Evolutionary conservation across 2,113 vertebrate species (phyloP), one percentile per base, ranked within the genome.

Genomic region (Elephas maximus): DNA sequence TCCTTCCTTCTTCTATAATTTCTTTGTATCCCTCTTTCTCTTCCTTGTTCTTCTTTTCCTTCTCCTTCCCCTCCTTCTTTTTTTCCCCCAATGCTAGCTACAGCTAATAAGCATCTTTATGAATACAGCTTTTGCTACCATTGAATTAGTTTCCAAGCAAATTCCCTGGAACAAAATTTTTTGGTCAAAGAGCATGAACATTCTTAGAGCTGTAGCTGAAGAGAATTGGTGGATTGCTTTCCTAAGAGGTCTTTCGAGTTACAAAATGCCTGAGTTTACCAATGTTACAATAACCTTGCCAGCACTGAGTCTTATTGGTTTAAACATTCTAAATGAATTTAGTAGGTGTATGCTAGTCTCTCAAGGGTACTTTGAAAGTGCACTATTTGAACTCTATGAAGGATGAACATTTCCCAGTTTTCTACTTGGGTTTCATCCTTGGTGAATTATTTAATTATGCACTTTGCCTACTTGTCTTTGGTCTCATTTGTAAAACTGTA

Each of bases 231-330:
- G 10, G 3, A 1, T 2, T 24, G n/a, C 57, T 87, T 85, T 95
- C 48, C 87, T 80, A 63, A 93, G 94, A 69, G 71, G 57, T 82
- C 87, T 79, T 91, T 60, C 84, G 71, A 51, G 84, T 92, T 53
- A 93, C 30, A 33, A 28, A 53, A 76, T 63, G 8, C 6, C 48
- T 1, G 8, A 28, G 88, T 67, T 65, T 60, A 69, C 33, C 67
- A 18, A 23, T 8, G 48, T 57, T 21, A 18, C 33, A 33, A 6
- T 77, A 12, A 82, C 90, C 91, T 90, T 65, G 85, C 73, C 44
- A 69, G 87, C 67, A 81, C 78, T 17, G 2, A 6, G 12, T 12
- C 53, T 77, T 74, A 44, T 4, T 73, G 62, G 44, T 84, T 57
- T 90, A 81, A 96, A 33, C 0, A 0, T 91, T 57, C 71, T 79